Conservation (phyloP, 2,888 invertebrate genomes). For the Eupithecia vulgata region DNA sequence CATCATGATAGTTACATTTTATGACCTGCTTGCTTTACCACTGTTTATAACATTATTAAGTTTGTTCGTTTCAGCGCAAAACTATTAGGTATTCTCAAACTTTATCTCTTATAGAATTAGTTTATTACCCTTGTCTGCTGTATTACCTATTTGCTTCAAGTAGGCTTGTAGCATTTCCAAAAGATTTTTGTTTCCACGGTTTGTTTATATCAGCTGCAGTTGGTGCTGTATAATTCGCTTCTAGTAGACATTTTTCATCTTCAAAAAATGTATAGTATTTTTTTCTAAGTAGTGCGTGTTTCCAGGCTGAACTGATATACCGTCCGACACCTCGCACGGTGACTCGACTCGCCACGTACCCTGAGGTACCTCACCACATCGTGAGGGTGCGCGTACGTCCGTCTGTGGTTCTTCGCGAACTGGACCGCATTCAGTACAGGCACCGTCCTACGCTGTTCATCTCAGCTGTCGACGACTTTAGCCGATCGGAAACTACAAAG, state of each 20-base stretch:
- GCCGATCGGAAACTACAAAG: slow-evolving; percentile 89
- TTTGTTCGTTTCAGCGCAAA: slow-evolving; percentile 24
- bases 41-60: slow-evolving; percentile 37
- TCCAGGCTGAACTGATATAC: slow-evolving; percentile 79
- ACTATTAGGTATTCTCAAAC: slow-evolving; percentile 11
- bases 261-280: neutral
- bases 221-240: slow-evolving; percentile 5
- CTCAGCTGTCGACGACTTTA: slow-evolving; percentile 89
- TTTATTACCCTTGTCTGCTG: slow-evolving; percentile 2
- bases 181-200: neutral
- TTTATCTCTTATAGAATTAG: neutral
- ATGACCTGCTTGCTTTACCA: slow-evolving; percentile 30
- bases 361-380: slow-evolving; percentile 82
- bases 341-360: slow-evolving; percentile 86
- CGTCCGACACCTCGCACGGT: slow-evolving; percentile 76
- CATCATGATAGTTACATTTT: slow-evolving; percentile 39
- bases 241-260: neutral
- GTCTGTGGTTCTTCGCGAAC: slow-evolving; percentile 87
- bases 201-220: neutral
- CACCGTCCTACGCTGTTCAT: slow-evolving; percentile 84
- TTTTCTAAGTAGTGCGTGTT: slow-evolving; percentile 32
- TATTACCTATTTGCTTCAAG: slow-evolving; percentile 21
- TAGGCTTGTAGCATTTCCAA: neutral
- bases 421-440: slow-evolving; percentile 87
- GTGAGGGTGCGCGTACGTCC: slow-evolving; percentile 85